Evolutionary conservation across 2,797 vertebrate genomes (phyloP), one percentile per base, ranked within the genome.

Genomic region (Pantherophis vulpinus): DNA sequence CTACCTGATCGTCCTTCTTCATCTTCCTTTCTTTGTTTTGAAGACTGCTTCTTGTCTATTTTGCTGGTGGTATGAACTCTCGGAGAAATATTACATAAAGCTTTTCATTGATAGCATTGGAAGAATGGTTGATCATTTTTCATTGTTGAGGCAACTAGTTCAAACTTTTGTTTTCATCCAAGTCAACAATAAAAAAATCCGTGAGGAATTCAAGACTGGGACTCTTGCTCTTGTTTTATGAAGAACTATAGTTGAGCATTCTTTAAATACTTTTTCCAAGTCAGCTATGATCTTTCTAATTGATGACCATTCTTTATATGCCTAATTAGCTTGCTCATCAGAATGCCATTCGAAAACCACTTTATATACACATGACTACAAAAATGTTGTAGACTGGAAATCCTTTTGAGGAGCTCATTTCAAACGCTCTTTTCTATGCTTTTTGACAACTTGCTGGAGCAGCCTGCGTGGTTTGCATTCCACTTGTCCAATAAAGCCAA

Each of bases 381-480:
- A 25, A 79, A 79, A 79, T 47, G 74, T 25, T 74, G 63, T 9
- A 14, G 18, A 56, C 66, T 70, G 32, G 11, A n/a, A 56, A 25
- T 90, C 89, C 16, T 18, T 55, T 10, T n/a, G 54, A 74, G 27
- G 29, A 79, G 79, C 12, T 7, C 55, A 91, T 74, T 18, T 90
- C 89, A 90, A 7, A 16, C 2, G 1, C 27, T 59, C 25, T 54
- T 20, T 66, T 42, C 25, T 25, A 13, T 70, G 7, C 10, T 61
- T 91, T 93, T 90, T 59, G 63, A 74, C 89, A 91, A 60, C 61
- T 70, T 70, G 27, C 20, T 59, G 58, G 63, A 91, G 29, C 86
- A 79, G 42, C 29, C 29, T 60, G 2, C 88, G 14, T 91, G 66
- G 66, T 63, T 93, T 58, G 58, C 93, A 56, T 63, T 63, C 56